These are phyloP conservation scores for Willisornis vidua DNA, from an alignment of 2,113 vertebrate genomes.

Conservation along the genomic window DNA sequence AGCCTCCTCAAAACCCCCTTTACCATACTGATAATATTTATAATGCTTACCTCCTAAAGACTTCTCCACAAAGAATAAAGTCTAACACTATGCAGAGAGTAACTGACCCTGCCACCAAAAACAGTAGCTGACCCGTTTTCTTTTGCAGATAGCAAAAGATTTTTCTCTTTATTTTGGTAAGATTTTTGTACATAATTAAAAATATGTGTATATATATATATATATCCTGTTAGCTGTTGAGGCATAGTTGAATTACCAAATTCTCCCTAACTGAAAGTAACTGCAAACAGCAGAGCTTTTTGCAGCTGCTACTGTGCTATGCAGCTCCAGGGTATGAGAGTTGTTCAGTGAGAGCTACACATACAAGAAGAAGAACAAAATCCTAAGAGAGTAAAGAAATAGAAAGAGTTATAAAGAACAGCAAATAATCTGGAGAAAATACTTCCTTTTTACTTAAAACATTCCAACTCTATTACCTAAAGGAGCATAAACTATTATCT, in stretches of 20 bases:
- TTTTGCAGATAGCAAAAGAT: not conserved
- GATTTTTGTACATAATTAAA: not conserved
- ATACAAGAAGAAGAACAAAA: not conserved
- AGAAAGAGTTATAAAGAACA: not conserved
- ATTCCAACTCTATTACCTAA: not conserved
- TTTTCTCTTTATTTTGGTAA: not conserved
- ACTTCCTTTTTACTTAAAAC: not conserved
- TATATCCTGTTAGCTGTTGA: not conserved
- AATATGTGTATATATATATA: too few species aligned
- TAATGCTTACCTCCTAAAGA: not conserved
- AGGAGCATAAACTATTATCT: not conserved
- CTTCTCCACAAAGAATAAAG: not conserved
- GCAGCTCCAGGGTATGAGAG: not conserved
- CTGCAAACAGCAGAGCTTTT: not conserved
- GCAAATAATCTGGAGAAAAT: not conserved
- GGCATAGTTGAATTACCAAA: not conserved
- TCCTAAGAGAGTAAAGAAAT: not conserved
- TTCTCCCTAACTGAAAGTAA: slow-evolving; percentile 21
- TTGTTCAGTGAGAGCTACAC: not conserved
- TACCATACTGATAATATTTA: not conserved
- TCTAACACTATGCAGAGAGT: not conserved
- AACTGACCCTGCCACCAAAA: not conserved
- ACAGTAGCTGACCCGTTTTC: not conserved
- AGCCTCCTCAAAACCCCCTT: not conserved
- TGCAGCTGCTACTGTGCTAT: fast-evolving